phyloP scores from a whole-genome alignment of 2,113 vertebrate genomes.

The Mastomys natalensis region DNA sequence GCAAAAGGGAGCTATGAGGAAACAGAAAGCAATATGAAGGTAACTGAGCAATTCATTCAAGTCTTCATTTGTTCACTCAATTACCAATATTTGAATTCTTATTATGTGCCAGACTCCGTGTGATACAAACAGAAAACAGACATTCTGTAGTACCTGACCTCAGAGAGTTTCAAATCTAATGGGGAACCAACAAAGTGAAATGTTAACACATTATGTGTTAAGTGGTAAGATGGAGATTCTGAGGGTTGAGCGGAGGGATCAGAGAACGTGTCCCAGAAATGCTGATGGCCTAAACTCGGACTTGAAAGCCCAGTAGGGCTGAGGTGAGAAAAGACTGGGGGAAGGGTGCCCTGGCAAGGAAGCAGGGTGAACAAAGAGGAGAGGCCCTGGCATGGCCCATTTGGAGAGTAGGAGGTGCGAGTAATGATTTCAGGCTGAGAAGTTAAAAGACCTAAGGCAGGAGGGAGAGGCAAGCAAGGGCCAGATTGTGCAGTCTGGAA shows the following conservation, averaged over 20 bases:
- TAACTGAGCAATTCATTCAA: background rate
- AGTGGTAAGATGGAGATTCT: slow-evolving; percentile 33
- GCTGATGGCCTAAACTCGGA: slow-evolving; percentile 32
- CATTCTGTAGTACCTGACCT: slow-evolving; percentile 13
- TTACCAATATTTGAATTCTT: slow-evolving; percentile 59
- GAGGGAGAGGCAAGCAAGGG: background rate
- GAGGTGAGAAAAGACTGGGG: slow-evolving; percentile 57
- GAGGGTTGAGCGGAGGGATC: background rate
- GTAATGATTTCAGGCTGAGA: slow-evolving; percentile 22
- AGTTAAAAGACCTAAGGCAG: slow-evolving; percentile 33
- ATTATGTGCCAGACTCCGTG: background rate
- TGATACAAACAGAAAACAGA: slow-evolving; percentile 13
- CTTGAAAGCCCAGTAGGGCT: slow-evolving; percentile 57
- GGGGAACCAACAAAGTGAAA: slow-evolving; percentile 28
- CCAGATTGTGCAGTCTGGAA: slow-evolving; percentile 13
- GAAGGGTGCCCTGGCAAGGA: slow-evolving; percentile 42
- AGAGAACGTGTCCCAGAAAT: slow-evolving; percentile 38
- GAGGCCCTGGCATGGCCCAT: slow-evolving; percentile 7
- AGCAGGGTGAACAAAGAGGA: slow-evolving; percentile 61
- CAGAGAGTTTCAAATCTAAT: slow-evolving; percentile 44
- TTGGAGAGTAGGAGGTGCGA: slow-evolving; percentile 22
- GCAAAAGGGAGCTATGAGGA: background rate
- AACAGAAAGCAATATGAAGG: background rate
- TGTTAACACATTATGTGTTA: slow-evolving; percentile 24
- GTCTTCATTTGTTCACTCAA: slow-evolving; percentile 12